Evolutionary conservation across 37 sponge, comb jelly and placozoan species (phyloP).

Genomic region (Bolinopsis microptera): DNA sequence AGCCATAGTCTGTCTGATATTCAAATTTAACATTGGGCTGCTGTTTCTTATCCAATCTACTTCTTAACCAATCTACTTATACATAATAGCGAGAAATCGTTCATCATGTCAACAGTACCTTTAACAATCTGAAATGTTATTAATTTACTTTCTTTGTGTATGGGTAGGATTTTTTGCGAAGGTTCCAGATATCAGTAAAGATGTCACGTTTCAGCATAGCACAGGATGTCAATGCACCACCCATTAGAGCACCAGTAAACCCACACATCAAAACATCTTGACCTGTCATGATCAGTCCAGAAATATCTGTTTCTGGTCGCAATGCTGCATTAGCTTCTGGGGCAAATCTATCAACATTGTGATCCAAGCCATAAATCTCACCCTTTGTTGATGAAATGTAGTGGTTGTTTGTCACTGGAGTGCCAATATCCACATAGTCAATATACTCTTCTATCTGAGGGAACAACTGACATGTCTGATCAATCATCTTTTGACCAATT

Average conservation of each 20-base stretch:
- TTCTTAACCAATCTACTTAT: too few relatives aligned
- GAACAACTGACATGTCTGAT: slow-evolving; percentile 73
- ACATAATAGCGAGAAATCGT: too few relatives aligned
- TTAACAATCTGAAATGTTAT: too few relatives aligned
- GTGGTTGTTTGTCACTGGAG: slow-evolving; percentile 83
- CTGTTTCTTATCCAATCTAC: too few relatives aligned
- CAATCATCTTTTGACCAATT: slow-evolving; percentile 75
- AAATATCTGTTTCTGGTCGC: slow-evolving; percentile 74
- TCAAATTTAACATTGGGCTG: too few relatives aligned
- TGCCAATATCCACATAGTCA: slow-evolving; percentile 87
- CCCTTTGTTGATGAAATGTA: slow-evolving; percentile 76
- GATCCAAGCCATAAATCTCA: slow-evolving; percentile 88
- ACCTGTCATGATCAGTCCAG: slow-evolving; percentile 86
- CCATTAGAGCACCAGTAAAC: slow-evolving; percentile 78
- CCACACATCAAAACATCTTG: slow-evolving; percentile 85
- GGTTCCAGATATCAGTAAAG: slow-evolving; percentile 69
- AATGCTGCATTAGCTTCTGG: slow-evolving; percentile 68
- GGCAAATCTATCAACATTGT: slow-evolving; percentile 74
- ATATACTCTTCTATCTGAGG: slow-evolving; percentile 82
- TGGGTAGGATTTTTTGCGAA: slow-evolving; percentile 46
- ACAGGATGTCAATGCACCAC: slow-evolving; percentile 77
- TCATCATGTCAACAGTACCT: too few relatives aligned
- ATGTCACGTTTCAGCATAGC: slow-evolving; percentile 81
- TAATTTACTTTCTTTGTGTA: not conserved
- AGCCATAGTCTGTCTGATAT: too few relatives aligned